Conservation (phyloP, 2,888 invertebrate genomes). For the Hesperia comma region DNA sequence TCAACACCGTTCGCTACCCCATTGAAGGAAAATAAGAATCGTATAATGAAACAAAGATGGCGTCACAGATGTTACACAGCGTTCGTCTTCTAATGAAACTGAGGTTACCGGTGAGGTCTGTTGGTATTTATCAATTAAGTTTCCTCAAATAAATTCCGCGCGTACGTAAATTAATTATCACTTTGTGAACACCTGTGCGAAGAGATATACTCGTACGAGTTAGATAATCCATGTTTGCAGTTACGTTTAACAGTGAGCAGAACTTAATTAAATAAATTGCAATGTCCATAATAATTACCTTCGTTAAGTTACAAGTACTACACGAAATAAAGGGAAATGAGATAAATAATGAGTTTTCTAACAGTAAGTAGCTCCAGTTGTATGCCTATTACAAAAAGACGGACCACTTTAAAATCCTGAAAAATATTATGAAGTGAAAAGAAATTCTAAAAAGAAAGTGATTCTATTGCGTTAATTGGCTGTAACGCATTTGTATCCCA, state of each 20-base stretch:
- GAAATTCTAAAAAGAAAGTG: too few species aligned
- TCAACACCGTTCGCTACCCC: slow-evolving; percentile 2
- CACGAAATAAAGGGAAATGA: too few species aligned
- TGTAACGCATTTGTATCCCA: too few species aligned
- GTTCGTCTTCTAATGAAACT: slow-evolving; percentile 59
- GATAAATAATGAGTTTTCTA: too few species aligned
- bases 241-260: slow-evolving; percentile 40
- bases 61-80: slow-evolving; percentile 50
- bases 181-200: slow-evolving; percentile 63
- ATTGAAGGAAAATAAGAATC: slow-evolving; percentile 25
- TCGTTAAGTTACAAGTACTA: slow-evolving; percentile 13
- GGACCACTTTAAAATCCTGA: too few species aligned
- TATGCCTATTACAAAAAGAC: too few species aligned
- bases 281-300: slow-evolving; percentile 16
- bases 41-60: slow-evolving; percentile 30
- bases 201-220: slow-evolving; percentile 55
- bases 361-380: too few species aligned
- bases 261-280: slow-evolving; percentile 31
- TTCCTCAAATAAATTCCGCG: slow-evolving; percentile 60
- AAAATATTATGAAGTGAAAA: too few species aligned
- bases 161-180: slow-evolving; percentile 69
- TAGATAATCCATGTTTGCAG: slow-evolving; percentile 61
- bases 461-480: too few species aligned
- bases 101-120: slow-evolving; percentile 49
- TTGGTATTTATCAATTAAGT: slow-evolving; percentile 66